Percentiles rank a stretch among this genome's conserved stretches.
These are phyloP conservation scores for Tuta absoluta DNA, from an alignment of 2,888 invertebrate genomes.

Conservation along the genomic window DNA sequence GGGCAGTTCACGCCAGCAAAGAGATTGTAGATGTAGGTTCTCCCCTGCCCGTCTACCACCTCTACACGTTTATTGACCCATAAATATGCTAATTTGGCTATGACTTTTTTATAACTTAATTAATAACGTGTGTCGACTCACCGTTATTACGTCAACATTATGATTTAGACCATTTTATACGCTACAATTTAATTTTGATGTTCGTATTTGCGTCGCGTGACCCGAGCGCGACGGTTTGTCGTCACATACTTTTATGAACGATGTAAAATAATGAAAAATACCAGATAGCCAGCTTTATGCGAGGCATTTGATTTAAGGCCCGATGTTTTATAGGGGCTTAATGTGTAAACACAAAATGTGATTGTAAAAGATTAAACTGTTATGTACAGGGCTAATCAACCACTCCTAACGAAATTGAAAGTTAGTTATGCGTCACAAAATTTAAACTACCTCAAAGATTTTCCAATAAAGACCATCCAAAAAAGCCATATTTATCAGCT, in stretches of 20 bases:
- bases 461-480: too few species aligned
- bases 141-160: constrained; percentile 59
- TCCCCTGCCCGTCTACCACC: constrained; percentile 20
- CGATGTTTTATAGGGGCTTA: constrained; percentile 49
- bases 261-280: constrained; percentile 78
- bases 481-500: too few species aligned
- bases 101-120: constrained; percentile 80
- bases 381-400: too few species aligned
- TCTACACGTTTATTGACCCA: constrained; percentile 56
- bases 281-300: constrained; percentile 59
- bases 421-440: neutral
- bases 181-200: constrained; percentile 73
- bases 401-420: neutral
- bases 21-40: neutral
- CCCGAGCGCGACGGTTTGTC: constrained; percentile 51
- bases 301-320: constrained; percentile 66
- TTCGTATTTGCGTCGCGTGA: constrained; percentile 63
- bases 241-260: constrained; percentile 72
- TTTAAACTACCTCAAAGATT: neutral
- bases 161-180: constrained; percentile 75
- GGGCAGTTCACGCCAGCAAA: neutral
- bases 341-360: constrained; percentile 35
- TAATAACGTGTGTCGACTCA: constrained; percentile 70
- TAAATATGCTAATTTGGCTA: constrained; percentile 78
- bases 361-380: constrained; percentile 24